Conservation (phyloP, 2,113 vertebrate species). For the Theristicus caerulescens region DNA sequence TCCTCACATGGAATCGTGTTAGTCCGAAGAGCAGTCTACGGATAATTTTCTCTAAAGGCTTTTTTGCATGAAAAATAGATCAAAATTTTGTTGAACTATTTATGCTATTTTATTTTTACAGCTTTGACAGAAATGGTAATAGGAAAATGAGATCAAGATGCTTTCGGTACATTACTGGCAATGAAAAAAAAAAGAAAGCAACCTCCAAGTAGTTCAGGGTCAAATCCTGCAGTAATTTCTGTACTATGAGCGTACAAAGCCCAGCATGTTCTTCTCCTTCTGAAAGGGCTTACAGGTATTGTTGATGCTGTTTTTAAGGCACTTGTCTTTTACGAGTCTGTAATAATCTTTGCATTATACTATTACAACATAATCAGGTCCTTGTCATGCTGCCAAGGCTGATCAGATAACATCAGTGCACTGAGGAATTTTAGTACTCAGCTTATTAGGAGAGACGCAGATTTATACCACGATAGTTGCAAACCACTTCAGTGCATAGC, state of each 20-base stretch:
- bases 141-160: slow-evolving; percentile 19
- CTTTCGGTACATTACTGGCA: neutral
- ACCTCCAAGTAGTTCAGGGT: neutral
- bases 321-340: slow-evolving; percentile 30
- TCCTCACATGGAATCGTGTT: neutral
- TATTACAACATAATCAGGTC: slow-evolving; percentile 37
- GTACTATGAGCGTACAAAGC: neutral
- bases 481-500: neutral
- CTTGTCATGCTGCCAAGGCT: slow-evolving; percentile 26
- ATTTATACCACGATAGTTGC: neutral
- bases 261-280: neutral
- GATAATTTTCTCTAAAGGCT: neutral
- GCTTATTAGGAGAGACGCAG: neutral
- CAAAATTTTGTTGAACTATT: slow-evolving; percentile 9
- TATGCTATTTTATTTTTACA: slow-evolving; percentile 10
- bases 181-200: neutral
- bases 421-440: neutral
- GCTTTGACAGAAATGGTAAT: slow-evolving; percentile 26
- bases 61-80: slow-evolving; percentile 42
- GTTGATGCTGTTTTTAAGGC: slow-evolving; percentile 8
- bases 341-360: slow-evolving; percentile 44
- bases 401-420: neutral
- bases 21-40: neutral
- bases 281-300: neutral
- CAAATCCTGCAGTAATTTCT: neutral